Base-by-base conservation (phyloP, 2,888 invertebrate genomes). In the Cerceris ruficornis region DNA sequence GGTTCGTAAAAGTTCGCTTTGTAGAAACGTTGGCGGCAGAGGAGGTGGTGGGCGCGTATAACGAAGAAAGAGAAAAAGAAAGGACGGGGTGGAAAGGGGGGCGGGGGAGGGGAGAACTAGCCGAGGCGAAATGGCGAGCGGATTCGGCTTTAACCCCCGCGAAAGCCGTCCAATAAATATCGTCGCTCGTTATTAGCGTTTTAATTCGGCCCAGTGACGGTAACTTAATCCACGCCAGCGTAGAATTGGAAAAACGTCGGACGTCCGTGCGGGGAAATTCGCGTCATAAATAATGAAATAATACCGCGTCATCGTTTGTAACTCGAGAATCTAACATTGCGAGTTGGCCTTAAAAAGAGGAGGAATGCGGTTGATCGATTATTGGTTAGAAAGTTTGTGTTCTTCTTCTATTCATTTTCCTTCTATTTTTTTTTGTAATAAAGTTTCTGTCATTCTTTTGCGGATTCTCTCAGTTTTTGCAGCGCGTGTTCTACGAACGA, bases 131-230 rank as follows among this genome's bases (percentile, higher is more conserved):
- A 75, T 58, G 61, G 42, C 55, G 39, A 57, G 58, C 28, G 77
- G 80, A 80, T 80, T 81, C 75, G 57, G 71, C 61, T 80, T 67
- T 80, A 84, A 82, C 79, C 69, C 71, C 73, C 61, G 62, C 62
- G 49, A 88, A 90, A 90, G 87, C 89, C 89, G 81, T 82, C 89
- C 90, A 90, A 91, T 91, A 91, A 91, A 91, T 91, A 91, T 91
- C 88, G 85, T 69, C 83, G 86, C 86, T 90, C 89, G 91, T 91
- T 91, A 91, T 91, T 91, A 91, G 91, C 88, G 90, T 90, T 91
- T 91, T 90, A 90, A 91, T 91, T 91, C 90, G 87, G 87, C 85
- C 75, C 80, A 64, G 84, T 82, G 82, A 77, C 77, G 87, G 88
- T 90, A 89, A 90, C 88, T 90, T 91, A 91, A 91, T 90, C 89